Base-by-base conservation (phyloP, 2,888 invertebrate species). In the Candidula unifasciata region DNA sequence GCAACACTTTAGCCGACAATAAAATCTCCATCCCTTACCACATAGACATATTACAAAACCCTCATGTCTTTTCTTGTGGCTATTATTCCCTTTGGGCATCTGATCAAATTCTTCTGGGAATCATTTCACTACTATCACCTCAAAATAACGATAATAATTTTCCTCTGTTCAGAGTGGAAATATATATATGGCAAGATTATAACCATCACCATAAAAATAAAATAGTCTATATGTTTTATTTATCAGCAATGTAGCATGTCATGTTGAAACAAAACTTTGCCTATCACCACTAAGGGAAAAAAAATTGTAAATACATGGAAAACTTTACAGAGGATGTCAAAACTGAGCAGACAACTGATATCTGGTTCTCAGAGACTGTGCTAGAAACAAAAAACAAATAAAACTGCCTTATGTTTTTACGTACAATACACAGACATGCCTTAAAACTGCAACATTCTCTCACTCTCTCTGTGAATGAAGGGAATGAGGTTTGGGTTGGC, bases 401-500 rank as follows among this genome's bases (percentile, higher is more conserved):
- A 16, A 68, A 44, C 44, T 44, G 44, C 44, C 6, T 13, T 44
- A 44, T n/a, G n/a, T 44, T 44, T 44, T 44, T 44, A 44, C 44
- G 13, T 44, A 44, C 44, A 44, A 44, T 44, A 44, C 44, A 44
- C 8, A 44, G 8, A 44, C 0, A 13, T 44, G 44, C 44, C 13
- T 44, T 44, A 0, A 44, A 44, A 44, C 44, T 44, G 44, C 13
- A 13, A 44, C 44, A 44, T 44, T 44, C 44, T 44, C 13, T 44
- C 44, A n/a, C 10, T 27, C 73, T 73, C 52, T 44, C 52, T n/a
- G 6, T 16, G 44, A 73, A 52, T 54, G 33, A 54, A 54, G 27
- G 73, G 73, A 74, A 74, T n/a, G 52, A 16, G n/a, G 5, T 71
- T 44, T 74, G 73, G 44, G n/a, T 74, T 77, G 3, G 6, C 21